These are phyloP conservation scores for Scaptomyza pallida DNA, from an alignment of 1,140 invertebrate species.

Conservation along the genomic window DNA sequence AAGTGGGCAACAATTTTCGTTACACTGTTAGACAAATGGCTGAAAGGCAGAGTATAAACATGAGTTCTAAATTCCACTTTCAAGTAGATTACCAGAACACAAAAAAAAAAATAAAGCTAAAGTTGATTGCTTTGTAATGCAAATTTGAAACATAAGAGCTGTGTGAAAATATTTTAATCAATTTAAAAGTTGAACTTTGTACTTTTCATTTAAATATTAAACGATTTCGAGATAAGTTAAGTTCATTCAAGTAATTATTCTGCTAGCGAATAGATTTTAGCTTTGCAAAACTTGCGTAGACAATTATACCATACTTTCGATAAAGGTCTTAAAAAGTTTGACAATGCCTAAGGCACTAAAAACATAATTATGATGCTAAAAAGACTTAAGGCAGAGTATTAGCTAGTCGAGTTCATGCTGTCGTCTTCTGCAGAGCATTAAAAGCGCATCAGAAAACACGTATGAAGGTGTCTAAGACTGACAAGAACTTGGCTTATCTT, in stretches of 20 bases:
- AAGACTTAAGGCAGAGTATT: not conserved
- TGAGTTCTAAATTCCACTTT: not conserved
- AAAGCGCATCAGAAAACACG: slow-evolving; percentile 8
- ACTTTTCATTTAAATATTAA: too few species aligned
- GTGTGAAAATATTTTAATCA: too few species aligned
- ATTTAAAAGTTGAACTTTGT: too few species aligned
- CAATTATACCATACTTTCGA: too few species aligned
- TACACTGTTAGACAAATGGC: not conserved
- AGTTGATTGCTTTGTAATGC: not conserved
- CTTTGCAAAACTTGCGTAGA: too few species aligned
- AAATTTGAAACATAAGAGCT: too few species aligned
- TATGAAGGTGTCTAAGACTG: not conserved
- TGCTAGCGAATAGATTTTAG: too few species aligned
- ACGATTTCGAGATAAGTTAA: too few species aligned
- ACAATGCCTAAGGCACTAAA: too few species aligned
- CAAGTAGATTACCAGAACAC: not conserved
- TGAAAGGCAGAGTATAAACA: not conserved
- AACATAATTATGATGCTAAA: too few species aligned
- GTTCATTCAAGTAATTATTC: too few species aligned
- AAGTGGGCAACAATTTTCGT: slow-evolving; percentile 38
- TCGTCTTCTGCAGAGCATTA: not conserved
- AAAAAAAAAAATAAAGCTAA: not conserved
- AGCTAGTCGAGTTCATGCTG: not conserved
- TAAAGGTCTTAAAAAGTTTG: too few species aligned
- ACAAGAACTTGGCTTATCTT: slow-evolving; percentile 29